A percentile compares a stretch with the other conserved stretches of the same genome.
phyloP scores from a whole-genome alignment of 2,888 invertebrate genomes.

The Polyploca ridens region DNA sequence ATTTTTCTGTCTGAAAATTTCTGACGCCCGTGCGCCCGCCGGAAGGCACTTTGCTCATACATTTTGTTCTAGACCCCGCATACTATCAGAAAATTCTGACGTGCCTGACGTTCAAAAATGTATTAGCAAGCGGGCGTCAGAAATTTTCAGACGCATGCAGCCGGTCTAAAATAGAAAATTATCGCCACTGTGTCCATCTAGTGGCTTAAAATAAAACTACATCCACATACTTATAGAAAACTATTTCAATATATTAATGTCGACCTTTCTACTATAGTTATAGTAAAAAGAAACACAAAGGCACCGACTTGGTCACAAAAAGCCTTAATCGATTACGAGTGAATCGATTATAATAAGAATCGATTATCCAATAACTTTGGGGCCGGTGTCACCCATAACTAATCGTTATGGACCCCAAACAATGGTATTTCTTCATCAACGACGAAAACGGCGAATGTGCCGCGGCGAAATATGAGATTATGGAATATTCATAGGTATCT shows the following conservation, averaged over 20 bases:
- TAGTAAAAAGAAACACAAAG: slow-evolving; percentile 55
- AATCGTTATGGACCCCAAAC: slow-evolving; percentile 67
- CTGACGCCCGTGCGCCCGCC: too few relatives aligned
- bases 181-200: neutral
- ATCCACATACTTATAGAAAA: neutral
- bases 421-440: slow-evolving; percentile 80
- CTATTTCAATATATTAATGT: neutral
- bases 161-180: too few relatives aligned
- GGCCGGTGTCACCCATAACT: slow-evolving; percentile 75
- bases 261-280: slow-evolving; percentile 15
- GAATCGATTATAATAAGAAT: slow-evolving; percentile 74
- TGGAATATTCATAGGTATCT: slow-evolving; percentile 54
- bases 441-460: slow-evolving; percentile 68
- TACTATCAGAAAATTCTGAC: too few relatives aligned
- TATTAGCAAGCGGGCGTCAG: too few relatives aligned
- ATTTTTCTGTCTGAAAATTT: too few relatives aligned
- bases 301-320: slow-evolving; percentile 66
- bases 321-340: slow-evolving; percentile 73
- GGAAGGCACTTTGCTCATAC: too few relatives aligned
- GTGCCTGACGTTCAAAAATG: too few relatives aligned
- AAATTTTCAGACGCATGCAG: too few relatives aligned
- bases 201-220: neutral
- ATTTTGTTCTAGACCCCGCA: too few relatives aligned
- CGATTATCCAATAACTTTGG: slow-evolving; percentile 70
- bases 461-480: slow-evolving; percentile 74